These are phyloP conservation scores for Entomyzon cyanotis DNA, from an alignment of 2,113 vertebrate genomes.

Conservation along the genomic window DNA sequence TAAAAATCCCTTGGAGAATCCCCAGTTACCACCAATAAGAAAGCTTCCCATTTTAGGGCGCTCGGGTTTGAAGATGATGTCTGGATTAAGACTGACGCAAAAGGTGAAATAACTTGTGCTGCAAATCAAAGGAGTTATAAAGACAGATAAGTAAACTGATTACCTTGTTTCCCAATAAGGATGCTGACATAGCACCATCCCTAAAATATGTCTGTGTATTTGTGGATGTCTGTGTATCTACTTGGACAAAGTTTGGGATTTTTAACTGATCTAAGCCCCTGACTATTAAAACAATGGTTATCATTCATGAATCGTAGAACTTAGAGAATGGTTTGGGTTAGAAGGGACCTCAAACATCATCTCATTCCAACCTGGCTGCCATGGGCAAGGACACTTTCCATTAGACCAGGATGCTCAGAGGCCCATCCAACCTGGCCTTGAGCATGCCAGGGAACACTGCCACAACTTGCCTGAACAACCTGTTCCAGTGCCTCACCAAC, in stretches of 20 bases:
- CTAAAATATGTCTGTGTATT: not conserved
- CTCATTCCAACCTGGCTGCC: rapidly evolving
- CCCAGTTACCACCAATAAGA: not conserved
- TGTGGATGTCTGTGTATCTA: not conserved
- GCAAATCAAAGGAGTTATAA: not conserved
- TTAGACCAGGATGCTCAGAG: not conserved
- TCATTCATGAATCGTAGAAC: not conserved
- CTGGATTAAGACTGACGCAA: not conserved
- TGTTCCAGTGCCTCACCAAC: not conserved
- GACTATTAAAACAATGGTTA: not conserved
- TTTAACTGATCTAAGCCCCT: not conserved
- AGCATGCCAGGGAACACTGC: not conserved
- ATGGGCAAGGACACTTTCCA: not conserved
- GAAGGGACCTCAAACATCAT: not conserved
- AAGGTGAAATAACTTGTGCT: not conserved
- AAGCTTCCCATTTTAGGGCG: not conserved
- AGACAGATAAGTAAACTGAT: not conserved
- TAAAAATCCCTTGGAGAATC: not conserved
- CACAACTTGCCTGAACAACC: not conserved
- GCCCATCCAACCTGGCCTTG: not conserved
- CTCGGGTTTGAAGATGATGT: not conserved
- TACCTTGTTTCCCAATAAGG: not conserved
- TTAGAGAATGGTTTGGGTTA: not conserved
- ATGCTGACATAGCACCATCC: not conserved
- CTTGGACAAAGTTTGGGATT: not conserved